phyloP scores from a whole-genome alignment of 2,888 invertebrate species.

The Cancer borealis region DNA sequence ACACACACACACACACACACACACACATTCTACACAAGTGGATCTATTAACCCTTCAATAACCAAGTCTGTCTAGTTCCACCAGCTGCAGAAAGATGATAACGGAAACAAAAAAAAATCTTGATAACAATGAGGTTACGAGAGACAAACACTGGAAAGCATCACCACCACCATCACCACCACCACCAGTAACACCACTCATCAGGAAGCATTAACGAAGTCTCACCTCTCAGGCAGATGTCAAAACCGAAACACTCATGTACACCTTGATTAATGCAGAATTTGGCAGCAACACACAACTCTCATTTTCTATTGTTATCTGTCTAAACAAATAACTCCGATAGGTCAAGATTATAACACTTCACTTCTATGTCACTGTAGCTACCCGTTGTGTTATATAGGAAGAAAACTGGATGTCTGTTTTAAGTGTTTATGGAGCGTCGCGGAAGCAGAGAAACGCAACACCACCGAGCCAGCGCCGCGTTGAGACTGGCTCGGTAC shows the following conservation, averaged over 20 bases:
- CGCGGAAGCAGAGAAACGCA: background rate
- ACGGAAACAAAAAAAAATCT: no score
- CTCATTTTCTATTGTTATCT: background rate
- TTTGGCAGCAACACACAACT: background rate
- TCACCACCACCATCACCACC: background rate
- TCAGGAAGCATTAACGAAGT: background rate
- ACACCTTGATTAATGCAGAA: no score
- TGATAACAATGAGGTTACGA: no score
- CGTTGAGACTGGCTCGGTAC: slow-evolving; percentile 16
- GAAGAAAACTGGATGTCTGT: background rate
- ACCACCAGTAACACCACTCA: background rate
- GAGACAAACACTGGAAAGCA: background rate
- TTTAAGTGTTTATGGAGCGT: background rate
- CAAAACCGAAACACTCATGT: background rate
- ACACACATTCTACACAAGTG: background rate
- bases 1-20: background rate
- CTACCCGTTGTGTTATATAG: background rate
- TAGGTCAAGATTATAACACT: no score
- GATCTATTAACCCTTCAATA: background rate
- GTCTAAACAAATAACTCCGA: background rate
- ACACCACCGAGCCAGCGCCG: background rate
- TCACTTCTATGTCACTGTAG: background rate
- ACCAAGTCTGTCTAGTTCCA: background rate
- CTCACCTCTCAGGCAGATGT: background rate
- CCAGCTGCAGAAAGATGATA: no score